These are phyloP conservation scores for Neostethus bicornis DNA, from an alignment of 2,797 vertebrate species.

Conservation along the genomic window DNA sequence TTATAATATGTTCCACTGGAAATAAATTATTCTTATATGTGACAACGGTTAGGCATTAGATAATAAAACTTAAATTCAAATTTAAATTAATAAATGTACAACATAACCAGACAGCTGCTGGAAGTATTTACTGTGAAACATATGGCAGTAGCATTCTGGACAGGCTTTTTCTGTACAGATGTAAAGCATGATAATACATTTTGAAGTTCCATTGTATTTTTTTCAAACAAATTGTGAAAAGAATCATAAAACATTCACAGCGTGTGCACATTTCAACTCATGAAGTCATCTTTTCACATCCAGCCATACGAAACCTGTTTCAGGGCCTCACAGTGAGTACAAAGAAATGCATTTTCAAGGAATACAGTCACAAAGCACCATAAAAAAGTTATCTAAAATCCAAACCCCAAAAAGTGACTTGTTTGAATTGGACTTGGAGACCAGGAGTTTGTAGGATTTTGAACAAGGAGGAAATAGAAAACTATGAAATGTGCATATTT, in stretches of 20 bases:
- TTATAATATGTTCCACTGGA: conserved; percentile 3
- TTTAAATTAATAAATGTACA: background rate
- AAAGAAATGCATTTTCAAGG: conserved; percentile 26
- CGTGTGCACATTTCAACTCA: conserved; percentile 25
- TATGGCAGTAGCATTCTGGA: background rate
- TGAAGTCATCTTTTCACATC: conserved; percentile 35
- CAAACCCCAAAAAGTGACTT: conserved; percentile 12
- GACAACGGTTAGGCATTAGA: conserved; percentile 8
- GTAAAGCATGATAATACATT: conserved; percentile 7
- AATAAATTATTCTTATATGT: conserved; percentile 4
- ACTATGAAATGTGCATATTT: no score
- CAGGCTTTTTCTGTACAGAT: background rate
- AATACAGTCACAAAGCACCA: conserved; percentile 21
- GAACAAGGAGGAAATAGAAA: no score
- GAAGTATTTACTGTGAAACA: conserved; percentile 4
- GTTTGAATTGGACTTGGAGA: conserved; percentile 17
- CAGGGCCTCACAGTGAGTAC: conserved; percentile 35
- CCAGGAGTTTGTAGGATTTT: no score
- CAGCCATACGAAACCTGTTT: conserved; percentile 40
- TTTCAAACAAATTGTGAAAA: conserved; percentile 19
- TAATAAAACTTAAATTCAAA: conserved; percentile 8
- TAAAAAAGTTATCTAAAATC: conserved; percentile 22
- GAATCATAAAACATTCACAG: conserved; percentile 15
- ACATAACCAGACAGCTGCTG: background rate
- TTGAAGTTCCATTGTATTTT: conserved; percentile 20